Evolutionary conservation across 2,797 vertebrate species (phyloP).

Genomic region (Pelobates cultripes): DNA sequence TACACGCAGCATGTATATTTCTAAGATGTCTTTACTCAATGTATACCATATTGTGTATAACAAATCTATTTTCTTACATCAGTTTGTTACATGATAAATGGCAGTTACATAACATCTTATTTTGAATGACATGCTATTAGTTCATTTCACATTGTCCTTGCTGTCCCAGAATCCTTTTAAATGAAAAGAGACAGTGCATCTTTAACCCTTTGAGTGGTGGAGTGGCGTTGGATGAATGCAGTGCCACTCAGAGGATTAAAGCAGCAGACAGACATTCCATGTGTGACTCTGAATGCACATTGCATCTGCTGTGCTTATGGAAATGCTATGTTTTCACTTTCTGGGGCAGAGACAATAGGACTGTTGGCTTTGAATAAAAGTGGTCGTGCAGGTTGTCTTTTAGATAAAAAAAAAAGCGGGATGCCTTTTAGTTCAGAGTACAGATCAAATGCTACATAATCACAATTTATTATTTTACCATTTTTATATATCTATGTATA

Average conservation of each 20-base stretch:
- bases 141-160: not conserved
- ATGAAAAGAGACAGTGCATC: not conserved
- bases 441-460: not conserved
- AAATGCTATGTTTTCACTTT: constrained; percentile 32
- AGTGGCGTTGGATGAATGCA: not conserved
- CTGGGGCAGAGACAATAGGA: constrained; percentile 41
- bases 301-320: constrained; percentile 33
- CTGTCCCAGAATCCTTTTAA: not conserved
- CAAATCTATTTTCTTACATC: not conserved
- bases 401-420: not conserved
- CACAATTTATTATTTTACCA: not conserved
- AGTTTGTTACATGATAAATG: not conserved
- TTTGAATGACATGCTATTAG: not conserved
- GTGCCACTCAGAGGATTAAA: constrained; percentile 3
- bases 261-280: not conserved
- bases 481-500: not conserved
- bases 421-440: not conserved
- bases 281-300: not conserved
- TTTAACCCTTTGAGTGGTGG: not conserved
- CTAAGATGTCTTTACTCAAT: not conserved
- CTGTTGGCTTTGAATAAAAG: constrained; percentile 40
- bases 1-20: not conserved
- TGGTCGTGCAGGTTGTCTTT: not conserved
- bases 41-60: not conserved
- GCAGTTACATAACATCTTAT: not conserved